Base-by-base conservation (phyloP, 2,888 invertebrate genomes). In the Andrena haemorrhoa region DNA sequence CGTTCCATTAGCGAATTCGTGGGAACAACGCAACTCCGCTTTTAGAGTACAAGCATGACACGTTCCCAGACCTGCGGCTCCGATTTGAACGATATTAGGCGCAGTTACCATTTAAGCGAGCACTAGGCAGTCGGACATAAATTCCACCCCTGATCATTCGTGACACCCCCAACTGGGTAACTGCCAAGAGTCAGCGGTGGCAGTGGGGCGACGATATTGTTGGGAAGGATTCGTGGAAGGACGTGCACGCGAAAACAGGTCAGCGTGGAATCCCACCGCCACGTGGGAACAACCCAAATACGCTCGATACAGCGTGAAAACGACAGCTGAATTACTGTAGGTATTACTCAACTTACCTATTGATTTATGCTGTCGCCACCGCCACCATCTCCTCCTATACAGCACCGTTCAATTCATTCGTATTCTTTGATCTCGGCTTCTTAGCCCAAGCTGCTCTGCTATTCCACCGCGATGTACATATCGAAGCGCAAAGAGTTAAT, bases 161-260 rank as follows among this genome's bases (percentile, higher is more conserved):
- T 8, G 51, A 61, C 58, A 60, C 60, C 56, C 71, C 65, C 74
- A 33, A 78, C 81, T 74, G 82, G 74, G 74, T 23, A 66, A 51
- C 61, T 72, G 82, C 69, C 82, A 82, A 73, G 77, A 66, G 47
- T 31, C 81, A 58, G 61, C 20, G 49, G 41, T 66, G 72, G 58
- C 71, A 63, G 51, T 69, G 72, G 26, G 31, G 53, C 49, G 35
- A 65, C 41, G 68, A 72, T 75, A 80, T 75, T 58, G 72, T 29
- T 20, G 49, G 23, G 58, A 16, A 56, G 68, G 53, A 72, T 51
- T 71, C 60, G 66, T 74, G 47, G 70, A 61, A 70, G 66, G 47
- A 47, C 68, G 56, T 8, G 23, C 56, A 23, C 26, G 53, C n/a
- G 69, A 65, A 83, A 81, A 74, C 56, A 51, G 77, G 83, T 80